Conservation (phyloP, 2,888 invertebrate genomes). For the Eilema caniola region DNA sequence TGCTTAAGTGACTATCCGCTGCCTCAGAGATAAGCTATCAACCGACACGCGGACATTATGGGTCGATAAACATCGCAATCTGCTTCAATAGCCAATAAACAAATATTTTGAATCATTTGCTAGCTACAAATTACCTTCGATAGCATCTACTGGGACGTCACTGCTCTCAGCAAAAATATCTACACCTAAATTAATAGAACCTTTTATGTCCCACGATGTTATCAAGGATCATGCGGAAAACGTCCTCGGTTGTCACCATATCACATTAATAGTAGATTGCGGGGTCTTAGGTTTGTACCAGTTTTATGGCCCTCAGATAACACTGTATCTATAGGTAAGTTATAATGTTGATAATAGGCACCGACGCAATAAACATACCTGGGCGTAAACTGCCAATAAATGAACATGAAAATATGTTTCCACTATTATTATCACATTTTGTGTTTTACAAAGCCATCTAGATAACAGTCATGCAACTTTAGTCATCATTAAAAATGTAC, state of each 20-base stretch:
- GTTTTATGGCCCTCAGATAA: conserved; percentile 78
- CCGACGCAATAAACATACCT: conserved; percentile 64
- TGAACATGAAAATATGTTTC: conserved; percentile 63
- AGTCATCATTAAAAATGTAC: too few relatives aligned
- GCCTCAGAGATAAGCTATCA: conserved; percentile 67
- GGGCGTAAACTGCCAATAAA: conserved; percentile 63
- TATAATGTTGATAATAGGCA: conserved; percentile 79
- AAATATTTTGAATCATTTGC: conserved; percentile 79
- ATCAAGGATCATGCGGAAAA: conserved; percentile 57
- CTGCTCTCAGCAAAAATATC: conserved; percentile 41
- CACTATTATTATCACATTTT: conserved; percentile 62
- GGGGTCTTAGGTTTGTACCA: conserved; percentile 71
- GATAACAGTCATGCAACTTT: conserved; percentile 50
- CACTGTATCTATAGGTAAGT: conserved; percentile 70
- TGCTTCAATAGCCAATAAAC: conserved; percentile 63
- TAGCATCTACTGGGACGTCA: conserved; percentile 60
- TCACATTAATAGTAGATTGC: conserved; percentile 65
- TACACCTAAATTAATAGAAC: conserved; percentile 55
- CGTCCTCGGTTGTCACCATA: conserved; percentile 61
- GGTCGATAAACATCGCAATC: conserved; percentile 72
- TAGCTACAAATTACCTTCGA: conserved; percentile 75
- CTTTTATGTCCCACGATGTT: conserved; percentile 51
- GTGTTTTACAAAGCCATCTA: conserved; percentile 61
- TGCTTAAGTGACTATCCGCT: conserved; percentile 57
- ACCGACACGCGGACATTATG: conserved; percentile 69